A percentile compares a stretch with the other conserved stretches of the same genome.
These are phyloP conservation scores for Australoheros scitulus DNA, from an alignment of 2,113 vertebrate species.

Conservation along the genomic window DNA sequence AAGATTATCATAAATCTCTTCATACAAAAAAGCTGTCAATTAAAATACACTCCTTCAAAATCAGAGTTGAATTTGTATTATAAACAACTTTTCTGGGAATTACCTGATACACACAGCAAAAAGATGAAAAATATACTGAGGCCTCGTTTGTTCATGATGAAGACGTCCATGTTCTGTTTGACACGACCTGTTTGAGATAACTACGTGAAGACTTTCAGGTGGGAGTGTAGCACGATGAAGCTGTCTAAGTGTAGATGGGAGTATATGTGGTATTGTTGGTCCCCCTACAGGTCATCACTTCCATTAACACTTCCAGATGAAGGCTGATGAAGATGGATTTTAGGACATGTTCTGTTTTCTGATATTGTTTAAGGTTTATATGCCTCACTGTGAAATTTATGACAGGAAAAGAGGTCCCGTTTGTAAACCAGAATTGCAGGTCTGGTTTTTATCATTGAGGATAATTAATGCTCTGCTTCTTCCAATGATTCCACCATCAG, in stretches of 20 bases:
- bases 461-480: not conserved
- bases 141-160: not conserved
- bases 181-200: not conserved
- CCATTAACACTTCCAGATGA: no score
- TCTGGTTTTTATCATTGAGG: accelerated
- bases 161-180: not conserved
- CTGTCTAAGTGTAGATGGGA: no score
- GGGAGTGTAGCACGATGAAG: not conserved
- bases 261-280: no score
- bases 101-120: conserved; percentile 22
- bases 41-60: no score
- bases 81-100: not conserved
- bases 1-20: no score
- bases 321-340: no score
- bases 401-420: accelerated
- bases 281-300: no score
- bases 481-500: not conserved
- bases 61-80: not conserved
- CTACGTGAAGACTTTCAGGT: not conserved
- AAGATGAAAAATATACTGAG: not conserved
- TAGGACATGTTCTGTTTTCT: not conserved
- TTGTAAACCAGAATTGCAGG: accelerated
- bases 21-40: no score
- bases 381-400: not conserved
- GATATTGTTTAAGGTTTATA: not conserved